phyloP scores from a whole-genome alignment of 2,797 vertebrate species.

The Pseudochirops cupreus region DNA sequence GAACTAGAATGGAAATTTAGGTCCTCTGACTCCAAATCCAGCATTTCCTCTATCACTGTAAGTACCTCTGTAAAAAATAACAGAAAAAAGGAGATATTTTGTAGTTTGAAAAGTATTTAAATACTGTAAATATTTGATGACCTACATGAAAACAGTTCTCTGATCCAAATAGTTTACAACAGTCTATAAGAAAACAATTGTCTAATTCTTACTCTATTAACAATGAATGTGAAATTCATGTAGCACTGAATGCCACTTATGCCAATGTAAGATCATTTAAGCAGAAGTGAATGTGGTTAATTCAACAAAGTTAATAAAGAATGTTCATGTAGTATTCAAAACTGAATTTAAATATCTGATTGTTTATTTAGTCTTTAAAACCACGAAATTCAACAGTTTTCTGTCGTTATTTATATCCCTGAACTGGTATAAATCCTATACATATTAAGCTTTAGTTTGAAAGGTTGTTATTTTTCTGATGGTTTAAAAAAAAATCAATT shows the following conservation, averaged over 20 bases:
- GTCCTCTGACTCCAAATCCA: not conserved
- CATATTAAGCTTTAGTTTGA: slow-evolving; percentile 58
- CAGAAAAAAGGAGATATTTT: not conserved
- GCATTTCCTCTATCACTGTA: not conserved
- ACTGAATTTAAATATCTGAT: slow-evolving; percentile 47
- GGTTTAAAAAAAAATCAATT: not conserved
- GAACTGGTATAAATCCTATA: slow-evolving; percentile 59
- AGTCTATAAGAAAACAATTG: not conserved
- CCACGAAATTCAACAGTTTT: slow-evolving; percentile 62
- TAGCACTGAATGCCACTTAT: not conserved
- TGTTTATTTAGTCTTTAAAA: slow-evolving; percentile 54
- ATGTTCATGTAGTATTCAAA: slow-evolving; percentile 47
- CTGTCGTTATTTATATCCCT: slow-evolving; percentile 65
- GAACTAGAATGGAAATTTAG: not conserved
- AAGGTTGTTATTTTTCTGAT: slow-evolving; percentile 46
- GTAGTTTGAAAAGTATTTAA: not conserved
- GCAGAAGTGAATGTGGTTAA: slow-evolving; percentile 31
- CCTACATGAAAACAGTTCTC: not conserved
- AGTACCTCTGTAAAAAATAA: not conserved
- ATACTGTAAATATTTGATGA: not conserved
- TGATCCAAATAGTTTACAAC: not conserved
- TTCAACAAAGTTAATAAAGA: slow-evolving; percentile 45
- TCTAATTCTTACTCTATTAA: not conserved
- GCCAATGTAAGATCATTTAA: slow-evolving; percentile 9
- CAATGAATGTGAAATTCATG: not conserved